phyloP scores from a whole-genome alignment of 2,797 vertebrate genomes.

The Ceryle rudis region DNA sequence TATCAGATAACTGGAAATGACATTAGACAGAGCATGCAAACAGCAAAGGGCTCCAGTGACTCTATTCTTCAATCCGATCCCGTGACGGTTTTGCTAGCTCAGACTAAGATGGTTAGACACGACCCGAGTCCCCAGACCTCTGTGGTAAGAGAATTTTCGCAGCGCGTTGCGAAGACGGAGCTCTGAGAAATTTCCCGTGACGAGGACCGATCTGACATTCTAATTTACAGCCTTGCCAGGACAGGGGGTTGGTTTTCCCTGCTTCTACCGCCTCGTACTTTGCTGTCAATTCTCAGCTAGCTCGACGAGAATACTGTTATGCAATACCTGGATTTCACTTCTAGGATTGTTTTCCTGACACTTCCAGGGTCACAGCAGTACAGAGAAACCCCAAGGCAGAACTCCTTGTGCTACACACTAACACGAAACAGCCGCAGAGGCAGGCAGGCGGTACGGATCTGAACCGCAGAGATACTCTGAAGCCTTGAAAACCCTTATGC shows the following conservation, averaged over 20 bases:
- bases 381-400: neutral
- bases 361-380: neutral
- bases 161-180: neutral
- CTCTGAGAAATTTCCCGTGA: neutral
- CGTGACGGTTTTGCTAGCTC: neutral
- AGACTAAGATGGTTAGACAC: neutral
- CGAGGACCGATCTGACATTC: neutral
- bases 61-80: neutral
- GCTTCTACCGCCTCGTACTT: neutral
- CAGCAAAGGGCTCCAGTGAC: neutral
- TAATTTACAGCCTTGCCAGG: neutral
- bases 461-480: neutral
- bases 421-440: neutral
- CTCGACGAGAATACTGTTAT: neutral
- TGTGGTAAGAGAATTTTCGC: neutral
- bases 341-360: neutral
- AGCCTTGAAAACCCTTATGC: neutral
- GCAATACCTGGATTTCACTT: neutral
- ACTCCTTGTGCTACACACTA: neutral
- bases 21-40: neutral
- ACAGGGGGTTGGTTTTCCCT: neutral
- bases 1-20: conserved; percentile 25
- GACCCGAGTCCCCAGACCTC: neutral
- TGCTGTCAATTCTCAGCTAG: neutral
- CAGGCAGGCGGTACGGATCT: neutral